Evolutionary conservation across 2,888 invertebrate genomes (phyloP).

Genomic region (Chaitophorus viminalis): DNA sequence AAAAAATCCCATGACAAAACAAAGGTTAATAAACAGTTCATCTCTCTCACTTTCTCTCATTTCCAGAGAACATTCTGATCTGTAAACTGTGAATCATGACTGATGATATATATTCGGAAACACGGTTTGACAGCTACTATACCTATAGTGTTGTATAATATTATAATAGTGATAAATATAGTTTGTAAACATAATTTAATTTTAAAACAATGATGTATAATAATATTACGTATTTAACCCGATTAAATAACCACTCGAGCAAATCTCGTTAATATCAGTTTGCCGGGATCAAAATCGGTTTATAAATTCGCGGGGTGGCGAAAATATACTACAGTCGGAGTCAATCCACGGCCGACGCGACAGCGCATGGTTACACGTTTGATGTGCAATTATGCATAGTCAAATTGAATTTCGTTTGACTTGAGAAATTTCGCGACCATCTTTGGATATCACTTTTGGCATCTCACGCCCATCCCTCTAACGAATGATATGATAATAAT

Average conservation of each 20-base stretch:
- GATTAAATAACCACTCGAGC: background rate
- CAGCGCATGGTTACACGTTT: too few relatives aligned
- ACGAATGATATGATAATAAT: too few relatives aligned
- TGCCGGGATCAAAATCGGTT: too few relatives aligned
- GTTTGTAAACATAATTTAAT: background rate
- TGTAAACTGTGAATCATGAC: background rate
- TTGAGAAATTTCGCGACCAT: background rate
- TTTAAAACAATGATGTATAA: background rate
- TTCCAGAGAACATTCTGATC: too few relatives aligned
- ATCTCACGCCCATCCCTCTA: background rate
- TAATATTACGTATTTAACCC: background rate
- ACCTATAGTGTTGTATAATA: background rate
- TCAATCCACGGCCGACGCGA: too few relatives aligned
- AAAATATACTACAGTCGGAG: too few relatives aligned
- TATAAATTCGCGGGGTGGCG: too few relatives aligned
- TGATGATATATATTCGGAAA: background rate
- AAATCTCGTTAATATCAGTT: too few relatives aligned
- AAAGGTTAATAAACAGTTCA: background rate
- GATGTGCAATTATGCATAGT: background rate
- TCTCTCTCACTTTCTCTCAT: too few relatives aligned
- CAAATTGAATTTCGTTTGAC: background rate
- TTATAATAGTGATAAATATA: background rate
- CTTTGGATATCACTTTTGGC: background rate
- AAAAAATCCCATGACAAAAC: background rate
- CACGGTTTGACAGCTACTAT: background rate